Base-by-base conservation (phyloP, 2,113 vertebrate genomes). In the Rhagologus leucostigma region DNA sequence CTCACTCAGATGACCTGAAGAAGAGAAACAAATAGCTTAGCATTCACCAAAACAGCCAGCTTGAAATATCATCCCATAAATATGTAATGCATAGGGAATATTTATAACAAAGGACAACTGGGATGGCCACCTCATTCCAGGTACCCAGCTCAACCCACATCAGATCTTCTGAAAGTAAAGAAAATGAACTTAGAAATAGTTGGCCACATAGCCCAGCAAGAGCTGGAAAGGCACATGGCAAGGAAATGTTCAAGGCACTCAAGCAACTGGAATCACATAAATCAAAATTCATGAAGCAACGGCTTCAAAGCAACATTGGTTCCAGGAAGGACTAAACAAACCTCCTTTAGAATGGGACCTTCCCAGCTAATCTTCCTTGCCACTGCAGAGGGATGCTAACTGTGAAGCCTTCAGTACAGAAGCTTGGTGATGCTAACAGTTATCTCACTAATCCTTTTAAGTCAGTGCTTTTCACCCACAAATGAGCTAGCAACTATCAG, bases 1-100 rank as follows among this genome's bases (percentile, higher is more conserved):
- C 69, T 96, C 92, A 95, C 63, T 95, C 88, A 92, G 85, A 96
- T 49, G 39, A 74, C 63, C 97, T 97, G 63, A 74, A 84, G 47
- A 91, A 59, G 13, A 77, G 21, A 93, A 96, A 82, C n/a, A 81
- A 93, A 75, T 7, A 88, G n/a, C 21, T 96, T 71, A 89, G 73
- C 60, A 90, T 56, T 27, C 49, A 86, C 33, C 32, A 52, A 70
- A 92, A 91, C 12, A 74, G 46, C 2, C 33, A 75, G 21, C 59
- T 55, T 77, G 37, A 94, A 94, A 83, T 39, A 22, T 86, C 59
- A 90, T 13, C 24, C 49, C 46, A 68, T 64, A 83, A 76, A 64
- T 44, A 60, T 2, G 10, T 50, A 93, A 85, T 17, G 32, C 65
- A 89, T 23, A 82, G 29, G 32, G 46, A 85, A 69, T 33, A 20